phyloP scores from a whole-genome alignment of 2,888 invertebrate genomes.

The Catocala fraxini region DNA sequence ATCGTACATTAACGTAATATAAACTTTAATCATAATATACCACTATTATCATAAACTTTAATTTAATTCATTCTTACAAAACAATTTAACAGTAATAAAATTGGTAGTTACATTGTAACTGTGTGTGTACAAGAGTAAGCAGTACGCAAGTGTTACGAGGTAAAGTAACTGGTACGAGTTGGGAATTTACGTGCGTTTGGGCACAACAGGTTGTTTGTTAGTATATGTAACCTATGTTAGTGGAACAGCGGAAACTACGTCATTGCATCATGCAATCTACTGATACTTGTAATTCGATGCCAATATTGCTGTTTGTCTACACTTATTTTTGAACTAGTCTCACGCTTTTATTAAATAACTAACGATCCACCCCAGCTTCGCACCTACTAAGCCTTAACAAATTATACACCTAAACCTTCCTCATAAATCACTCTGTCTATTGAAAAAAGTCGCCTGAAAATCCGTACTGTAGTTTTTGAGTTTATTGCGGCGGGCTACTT shows the following conservation, averaged over 20 bases:
- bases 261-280: constrained; percentile 5
- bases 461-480: no score
- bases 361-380: no score
- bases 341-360: no score
- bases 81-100: background rate
- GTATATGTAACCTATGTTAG: background rate
- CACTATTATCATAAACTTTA: background rate
- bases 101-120: constrained; percentile 3
- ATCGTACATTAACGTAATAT: no score
- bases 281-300: background rate
- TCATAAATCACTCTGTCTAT: no score
- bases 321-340: no score
- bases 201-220: constrained; percentile 20
- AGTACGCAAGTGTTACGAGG: constrained; percentile 8
- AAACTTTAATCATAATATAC: background rate
- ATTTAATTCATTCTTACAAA: constrained; percentile 3
- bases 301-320: background rate
- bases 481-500: no score
- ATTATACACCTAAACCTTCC: no score
- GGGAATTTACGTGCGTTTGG: constrained; percentile 32
- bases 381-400: no score
- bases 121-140: constrained; percentile 1
- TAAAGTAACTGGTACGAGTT: constrained; percentile 27
- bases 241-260: constrained; percentile 4
- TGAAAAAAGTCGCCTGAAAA: no score